Evolutionary conservation across 2,888 invertebrate genomes (phyloP), one percentile per base, ranked within the genome.

Genomic region (Rhamnusium bicolor): DNA sequence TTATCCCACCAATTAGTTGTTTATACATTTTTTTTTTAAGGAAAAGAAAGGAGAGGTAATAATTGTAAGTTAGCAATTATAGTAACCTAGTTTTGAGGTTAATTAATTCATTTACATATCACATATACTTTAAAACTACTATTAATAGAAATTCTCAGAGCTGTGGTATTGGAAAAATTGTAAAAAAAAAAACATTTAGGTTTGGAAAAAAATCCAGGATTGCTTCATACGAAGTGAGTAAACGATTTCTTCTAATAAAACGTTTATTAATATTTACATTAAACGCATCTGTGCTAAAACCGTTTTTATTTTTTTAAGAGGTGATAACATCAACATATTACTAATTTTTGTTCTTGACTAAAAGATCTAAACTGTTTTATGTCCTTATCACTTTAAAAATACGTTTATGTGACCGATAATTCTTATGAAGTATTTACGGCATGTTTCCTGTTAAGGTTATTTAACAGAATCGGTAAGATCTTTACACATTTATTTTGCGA

Each of bases 131-230:
- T 40, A 40, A 40, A 40, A 40, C 40, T 40, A 4, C 5, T 40
- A 40, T 40, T 40, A 40, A 40, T 40, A 40, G 40, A 40, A 14
- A n/a, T 40, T 2, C 40, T 40, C n/a, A n/a, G 1, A 40, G 40
- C 40, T 40, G n/a, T 54, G n/a, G 27, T 54, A 54, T 54, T 54
- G 54, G 24, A 24, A 54, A 54, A 54, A 54, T 12, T 54, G 12
- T 27, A 54, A 24, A 14, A 24, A 58, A n/a, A n/a, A n/a, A n/a
- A n/a, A n/a, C n/a, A n/a, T n/a, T n/a, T 7, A 18, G 12, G 32
- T 58, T 29, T 58, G 58, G 58, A 58, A 27, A 32, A n/a, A 58
- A 58, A 21, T 58, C 58, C 58, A 58, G 21, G 32, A 54, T 27
- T 7, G 7, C 54, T 54, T 54, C n/a, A 24, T 54, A 14, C 24